phyloP scores from a whole-genome alignment of 2,888 invertebrate genomes.

The Chouioia cunea region DNA sequence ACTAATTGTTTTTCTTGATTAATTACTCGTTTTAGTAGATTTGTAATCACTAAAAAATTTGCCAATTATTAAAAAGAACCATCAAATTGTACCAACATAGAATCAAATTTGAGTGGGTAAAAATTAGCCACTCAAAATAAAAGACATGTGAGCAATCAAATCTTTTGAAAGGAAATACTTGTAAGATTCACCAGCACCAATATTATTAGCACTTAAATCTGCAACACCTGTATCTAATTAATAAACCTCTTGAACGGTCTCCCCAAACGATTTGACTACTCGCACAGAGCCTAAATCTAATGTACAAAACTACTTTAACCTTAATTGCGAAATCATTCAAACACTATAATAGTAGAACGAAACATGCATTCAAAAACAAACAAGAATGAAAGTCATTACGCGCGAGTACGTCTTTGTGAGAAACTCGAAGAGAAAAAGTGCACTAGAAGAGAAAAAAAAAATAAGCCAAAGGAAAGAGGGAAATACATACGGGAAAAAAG shows the following conservation, averaged over 20 bases:
- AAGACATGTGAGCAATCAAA: neutral
- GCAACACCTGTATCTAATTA: neutral
- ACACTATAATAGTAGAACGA: too few species aligned
- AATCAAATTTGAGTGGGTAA: slow-evolving; percentile 21
- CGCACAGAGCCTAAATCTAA: slow-evolving; percentile 20
- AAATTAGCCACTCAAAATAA: slow-evolving; percentile 10
- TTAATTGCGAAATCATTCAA: too few species aligned
- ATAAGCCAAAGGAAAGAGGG: neutral
- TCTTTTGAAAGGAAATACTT: neutral
- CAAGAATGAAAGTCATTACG: too few species aligned
- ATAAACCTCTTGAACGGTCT: neutral
- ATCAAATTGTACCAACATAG: slow-evolving; percentile 33
- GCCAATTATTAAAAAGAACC: too few species aligned
- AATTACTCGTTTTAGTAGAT: too few species aligned
- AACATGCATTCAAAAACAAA: too few species aligned
- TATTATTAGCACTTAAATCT: neutral
- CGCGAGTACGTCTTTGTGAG: too few species aligned
- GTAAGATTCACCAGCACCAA: too few species aligned
- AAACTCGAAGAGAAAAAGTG: too few species aligned
- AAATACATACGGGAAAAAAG: too few species aligned
- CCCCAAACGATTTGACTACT: slow-evolving; percentile 1
- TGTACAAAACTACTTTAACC: neutral
- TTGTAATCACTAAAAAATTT: too few species aligned
- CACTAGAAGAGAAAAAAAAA: neutral
- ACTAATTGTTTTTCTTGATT: neutral